Evolutionary conservation across 2,888 invertebrate species (phyloP).

Genomic region (Hemithea aestivaria): DNA sequence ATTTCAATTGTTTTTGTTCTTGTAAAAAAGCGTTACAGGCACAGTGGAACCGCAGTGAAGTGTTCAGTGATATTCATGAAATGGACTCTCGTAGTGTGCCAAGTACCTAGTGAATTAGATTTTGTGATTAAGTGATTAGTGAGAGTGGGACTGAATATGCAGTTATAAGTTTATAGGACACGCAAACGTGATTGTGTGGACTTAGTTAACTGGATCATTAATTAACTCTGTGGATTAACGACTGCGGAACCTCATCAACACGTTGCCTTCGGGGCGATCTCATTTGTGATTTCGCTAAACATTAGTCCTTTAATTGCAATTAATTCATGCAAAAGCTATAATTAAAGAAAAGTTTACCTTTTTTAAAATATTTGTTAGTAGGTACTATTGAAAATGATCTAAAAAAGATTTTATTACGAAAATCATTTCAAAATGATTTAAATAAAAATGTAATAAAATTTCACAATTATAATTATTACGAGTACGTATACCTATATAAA

Average conservation of each 20-base stretch:
- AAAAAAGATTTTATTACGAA: too few relatives aligned
- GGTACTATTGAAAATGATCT: too few relatives aligned
- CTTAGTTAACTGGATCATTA: slow-evolving; percentile 6
- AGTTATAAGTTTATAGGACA: slow-evolving; percentile 9
- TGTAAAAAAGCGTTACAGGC: slow-evolving; percentile 34
- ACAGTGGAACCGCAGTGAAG: slow-evolving; percentile 48
- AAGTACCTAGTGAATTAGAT: slow-evolving; percentile 44
- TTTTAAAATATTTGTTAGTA: too few relatives aligned
- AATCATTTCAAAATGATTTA: too few relatives aligned
- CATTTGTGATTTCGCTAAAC: too few relatives aligned
- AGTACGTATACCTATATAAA: too few relatives aligned
- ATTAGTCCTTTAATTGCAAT: too few relatives aligned
- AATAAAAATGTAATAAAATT: too few relatives aligned
- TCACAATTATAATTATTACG: too few relatives aligned
- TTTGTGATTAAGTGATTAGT: slow-evolving; percentile 31
- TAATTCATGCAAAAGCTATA: too few relatives aligned
- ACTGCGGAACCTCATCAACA: slow-evolving; percentile 1
- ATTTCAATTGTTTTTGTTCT: slow-evolving; percentile 22
- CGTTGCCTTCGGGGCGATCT: slow-evolving; percentile 7
- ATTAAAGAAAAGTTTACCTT: too few relatives aligned
- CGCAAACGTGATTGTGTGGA: slow-evolving; percentile 12
- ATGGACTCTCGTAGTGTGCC: slow-evolving; percentile 40
- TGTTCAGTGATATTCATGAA: slow-evolving; percentile 43
- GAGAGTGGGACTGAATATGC: slow-evolving; percentile 14
- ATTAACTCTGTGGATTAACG: slow-evolving; percentile 7